phyloP scores from a whole-genome alignment of 2,888 invertebrate genomes.

The Sphinx pinastri region DNA sequence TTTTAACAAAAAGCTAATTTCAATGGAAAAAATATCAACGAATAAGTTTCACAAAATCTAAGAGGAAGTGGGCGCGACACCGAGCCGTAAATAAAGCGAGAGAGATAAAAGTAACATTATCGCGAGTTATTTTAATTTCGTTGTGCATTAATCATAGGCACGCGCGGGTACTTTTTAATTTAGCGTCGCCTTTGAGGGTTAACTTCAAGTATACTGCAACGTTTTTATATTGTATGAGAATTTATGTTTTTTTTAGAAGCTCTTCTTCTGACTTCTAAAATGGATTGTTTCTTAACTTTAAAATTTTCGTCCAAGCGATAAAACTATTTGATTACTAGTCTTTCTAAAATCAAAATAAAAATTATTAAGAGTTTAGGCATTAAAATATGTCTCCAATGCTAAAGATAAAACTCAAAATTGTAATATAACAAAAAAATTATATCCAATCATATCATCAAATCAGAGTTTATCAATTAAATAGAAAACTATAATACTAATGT shows the following conservation, averaged over 20 bases:
- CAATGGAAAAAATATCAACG: conserved; percentile 25
- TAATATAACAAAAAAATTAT: neutral
- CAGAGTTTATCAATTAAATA: neutral
- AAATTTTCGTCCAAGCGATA: too few relatives aligned
- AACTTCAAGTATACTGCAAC: conserved; percentile 13
- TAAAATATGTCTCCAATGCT: too few relatives aligned
- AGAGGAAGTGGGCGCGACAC: conserved; percentile 42
- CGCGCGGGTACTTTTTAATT: conserved; percentile 64
- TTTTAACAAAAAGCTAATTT: conserved; percentile 10
- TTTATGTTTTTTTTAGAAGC: too few relatives aligned
- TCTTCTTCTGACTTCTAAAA: too few relatives aligned
- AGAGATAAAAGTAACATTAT: conserved; percentile 77
- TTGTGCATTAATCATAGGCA: conserved; percentile 73
- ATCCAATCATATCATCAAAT: neutral
- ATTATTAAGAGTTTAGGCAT: too few relatives aligned
- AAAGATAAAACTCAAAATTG: too few relatives aligned
- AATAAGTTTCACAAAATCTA: conserved; percentile 33
- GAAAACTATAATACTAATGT: neutral
- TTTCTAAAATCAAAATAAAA: too few relatives aligned
- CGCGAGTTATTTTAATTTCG: conserved; percentile 78
- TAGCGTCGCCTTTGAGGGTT: conserved; percentile 59
- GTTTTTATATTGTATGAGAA: too few relatives aligned
- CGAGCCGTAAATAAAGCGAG: conserved; percentile 67
- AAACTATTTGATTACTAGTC: too few relatives aligned
- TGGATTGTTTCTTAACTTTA: too few relatives aligned